Evolutionary conservation across 1,140 invertebrate species (phyloP), one percentile per base, ranked within the genome.

Genomic region (Oryzaephilus surinamensis): DNA sequence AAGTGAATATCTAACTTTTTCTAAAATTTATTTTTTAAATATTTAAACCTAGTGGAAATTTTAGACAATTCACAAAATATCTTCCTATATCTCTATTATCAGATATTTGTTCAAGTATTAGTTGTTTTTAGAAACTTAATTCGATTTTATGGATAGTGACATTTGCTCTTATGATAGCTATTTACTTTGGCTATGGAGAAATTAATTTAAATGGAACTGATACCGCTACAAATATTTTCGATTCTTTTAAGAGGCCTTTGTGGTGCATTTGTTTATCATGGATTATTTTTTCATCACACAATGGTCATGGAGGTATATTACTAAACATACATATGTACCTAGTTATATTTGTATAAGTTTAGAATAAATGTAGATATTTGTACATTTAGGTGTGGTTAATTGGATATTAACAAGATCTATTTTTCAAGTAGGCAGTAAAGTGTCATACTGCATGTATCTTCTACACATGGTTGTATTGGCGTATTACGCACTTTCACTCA

Each of bases 381-480:
- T 24, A 24, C 11, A n/a, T 24, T 6, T 10, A 24, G 23, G 52
- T 48, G 35, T 29, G 13, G 27, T 58, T 7, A 54, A 54, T 32
- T 49, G 43, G 37, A 27, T 54, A 14, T 34, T 58, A 31, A 46
- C 46, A 15, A 33, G 32, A 8, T 34, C 49, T 23, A 38, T 38
- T 17, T 49, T 54, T 29, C 49, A 58, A 45, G 31, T 54, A 21
- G 6, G 47, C 2, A 40, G 49, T 6, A 41, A 41, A 19, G 34
- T 58, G 10, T 43, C 52, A 6, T 58, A 49, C 24, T 52, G 42
- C 26, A 49, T 58, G 40, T 58, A 54, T 32, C 17, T 53, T 3
- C 13, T 52, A 26, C 52, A 55, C 42, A 21, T 32, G n/a, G 16
- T 33, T 17, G 36, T 52, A 2, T 19, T 45, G 18, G 8, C 32